These are phyloP conservation scores for Drosophila aff. DNA, from an alignment of 1,140 invertebrate species.

Conservation along the genomic window DNA sequence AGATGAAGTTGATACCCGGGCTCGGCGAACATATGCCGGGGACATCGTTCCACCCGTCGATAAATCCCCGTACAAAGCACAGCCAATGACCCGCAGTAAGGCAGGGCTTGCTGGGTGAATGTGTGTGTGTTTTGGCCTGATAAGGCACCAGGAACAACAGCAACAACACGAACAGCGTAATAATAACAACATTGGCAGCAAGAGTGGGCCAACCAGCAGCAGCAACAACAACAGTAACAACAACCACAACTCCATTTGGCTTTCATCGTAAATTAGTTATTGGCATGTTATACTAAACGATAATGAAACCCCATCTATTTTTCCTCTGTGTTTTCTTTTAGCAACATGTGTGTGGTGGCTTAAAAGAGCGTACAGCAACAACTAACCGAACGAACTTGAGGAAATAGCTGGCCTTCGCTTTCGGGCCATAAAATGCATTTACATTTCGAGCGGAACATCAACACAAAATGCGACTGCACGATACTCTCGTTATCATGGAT, in stretches of 20 bases:
- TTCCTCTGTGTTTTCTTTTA: constrained; percentile 21
- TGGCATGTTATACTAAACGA: constrained; percentile 80
- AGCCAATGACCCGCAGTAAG: constrained; percentile 34
- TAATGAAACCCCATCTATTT: constrained; percentile 57
- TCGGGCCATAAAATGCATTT: constrained; percentile 89
- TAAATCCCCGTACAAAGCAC: constrained; percentile 41
- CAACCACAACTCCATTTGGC: constrained; percentile 44
- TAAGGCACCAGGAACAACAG: constrained; percentile 55
- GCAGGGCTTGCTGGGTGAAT: background rate
- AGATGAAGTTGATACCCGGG: constrained; percentile 36
- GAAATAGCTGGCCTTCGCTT: constrained; percentile 29
- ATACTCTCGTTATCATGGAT: constrained; percentile 98
- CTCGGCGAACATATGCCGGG: constrained; percentile 60
- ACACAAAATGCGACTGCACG: constrained; percentile 97
- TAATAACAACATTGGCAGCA: constrained; percentile 45
- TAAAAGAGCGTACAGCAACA: constrained; percentile 42
- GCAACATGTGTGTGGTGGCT: constrained; percentile 70
- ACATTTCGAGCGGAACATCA: constrained; percentile 96
- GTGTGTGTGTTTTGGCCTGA: constrained; percentile 52
- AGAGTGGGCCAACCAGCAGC: constrained; percentile 2
- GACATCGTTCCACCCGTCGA: constrained; percentile 40
- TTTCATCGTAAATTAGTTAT: constrained; percentile 82
- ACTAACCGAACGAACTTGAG: constrained; percentile 33
- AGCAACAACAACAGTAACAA: background rate
- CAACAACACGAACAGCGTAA: constrained; percentile 12